Evolutionary conservation across 1,140 invertebrate genomes (phyloP).

Genomic region (Orchesella cincta): DNA sequence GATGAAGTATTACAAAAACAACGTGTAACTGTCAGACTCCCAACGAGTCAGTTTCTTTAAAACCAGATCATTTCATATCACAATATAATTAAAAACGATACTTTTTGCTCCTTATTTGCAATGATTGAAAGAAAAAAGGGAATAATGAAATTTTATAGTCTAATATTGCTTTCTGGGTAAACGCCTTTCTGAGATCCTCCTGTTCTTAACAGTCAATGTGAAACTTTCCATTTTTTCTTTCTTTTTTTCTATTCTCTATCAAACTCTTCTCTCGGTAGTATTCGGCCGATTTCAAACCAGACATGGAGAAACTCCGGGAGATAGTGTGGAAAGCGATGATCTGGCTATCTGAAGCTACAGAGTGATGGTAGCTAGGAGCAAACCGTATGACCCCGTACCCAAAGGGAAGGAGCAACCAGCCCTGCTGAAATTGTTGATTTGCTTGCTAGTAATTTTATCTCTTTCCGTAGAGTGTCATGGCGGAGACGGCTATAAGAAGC

Average conservation of each 20-base stretch:
- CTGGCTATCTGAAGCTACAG: no score
- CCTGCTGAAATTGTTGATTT: no score
- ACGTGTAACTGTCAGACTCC: neutral
- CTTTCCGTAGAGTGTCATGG: no score
- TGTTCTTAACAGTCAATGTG: conserved; percentile 20
- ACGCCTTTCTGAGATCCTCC: conserved; percentile 24
- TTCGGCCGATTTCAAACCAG: conserved; percentile 29
- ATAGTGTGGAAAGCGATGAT: no score
- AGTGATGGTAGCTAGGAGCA: no score
- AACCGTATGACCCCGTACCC: no score
- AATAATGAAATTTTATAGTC: neutral
- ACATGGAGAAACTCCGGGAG: conserved; percentile 23
- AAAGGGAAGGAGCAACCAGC: no score
- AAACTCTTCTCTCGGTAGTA: no score
- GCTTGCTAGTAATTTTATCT: no score
- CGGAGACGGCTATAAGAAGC: no score
- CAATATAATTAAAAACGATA: conserved; percentile 24
- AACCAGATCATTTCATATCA: conserved; percentile 26
- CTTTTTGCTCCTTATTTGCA: neutral
- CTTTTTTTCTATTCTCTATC: no score
- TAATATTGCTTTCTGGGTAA: conserved; percentile 25
- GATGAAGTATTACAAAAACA: neutral
- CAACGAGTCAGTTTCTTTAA: neutral
- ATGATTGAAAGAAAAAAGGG: conserved; percentile 1
- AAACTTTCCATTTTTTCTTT: conserved; percentile 27